These are phyloP conservation scores for Bufo gargarizans DNA, from an alignment of 2,113 vertebrate species.

Conservation along the genomic window DNA sequence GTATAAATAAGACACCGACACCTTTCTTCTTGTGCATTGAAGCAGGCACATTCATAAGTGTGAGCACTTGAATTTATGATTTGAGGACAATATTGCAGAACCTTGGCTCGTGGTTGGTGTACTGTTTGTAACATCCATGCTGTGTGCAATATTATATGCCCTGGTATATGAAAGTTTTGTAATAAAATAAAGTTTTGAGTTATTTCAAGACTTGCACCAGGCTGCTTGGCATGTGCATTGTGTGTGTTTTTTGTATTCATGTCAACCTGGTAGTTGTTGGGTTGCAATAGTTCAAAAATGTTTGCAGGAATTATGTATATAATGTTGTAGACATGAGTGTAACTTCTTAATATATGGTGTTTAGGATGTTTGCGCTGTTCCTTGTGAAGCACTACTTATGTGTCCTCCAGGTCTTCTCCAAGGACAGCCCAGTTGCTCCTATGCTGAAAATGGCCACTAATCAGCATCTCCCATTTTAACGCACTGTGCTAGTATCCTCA, in stretches of 20 bases:
- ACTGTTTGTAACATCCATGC: not conserved
- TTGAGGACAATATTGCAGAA: not conserved
- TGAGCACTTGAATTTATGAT: not conserved
- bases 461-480: too few species aligned
- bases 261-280: not conserved
- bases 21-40: not conserved
- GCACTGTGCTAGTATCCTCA: too few species aligned
- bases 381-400: too few species aligned
- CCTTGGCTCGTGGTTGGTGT: not conserved
- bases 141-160: not conserved
- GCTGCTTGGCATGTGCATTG: not conserved
- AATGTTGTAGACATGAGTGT: too few species aligned
- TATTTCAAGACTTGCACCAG: not conserved
- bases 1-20: conserved; percentile 54
- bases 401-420: too few species aligned
- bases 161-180: not conserved
- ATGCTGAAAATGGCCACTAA: too few species aligned
- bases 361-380: too few species aligned
- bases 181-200: not conserved
- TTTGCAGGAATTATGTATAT: too few species aligned
- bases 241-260: not conserved
- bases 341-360: too few species aligned
- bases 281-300: not conserved
- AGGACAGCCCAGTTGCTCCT: too few species aligned
- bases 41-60: not conserved